Evolutionary conservation across 2,888 invertebrate species (phyloP).

Genomic region (Archips crataeganus): DNA sequence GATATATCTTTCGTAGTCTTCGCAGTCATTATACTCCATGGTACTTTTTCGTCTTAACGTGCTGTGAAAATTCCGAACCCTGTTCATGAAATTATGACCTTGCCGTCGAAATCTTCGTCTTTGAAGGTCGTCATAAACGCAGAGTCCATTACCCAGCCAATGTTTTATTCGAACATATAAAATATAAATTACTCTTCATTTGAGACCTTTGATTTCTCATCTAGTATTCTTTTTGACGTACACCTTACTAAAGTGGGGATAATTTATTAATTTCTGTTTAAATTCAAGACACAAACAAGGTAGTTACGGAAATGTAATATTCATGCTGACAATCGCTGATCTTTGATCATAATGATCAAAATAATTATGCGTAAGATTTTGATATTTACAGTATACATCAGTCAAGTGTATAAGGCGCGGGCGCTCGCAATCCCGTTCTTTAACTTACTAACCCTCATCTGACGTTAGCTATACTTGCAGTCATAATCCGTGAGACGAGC

Average conservation of each 20-base stretch:
- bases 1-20: too few species aligned
- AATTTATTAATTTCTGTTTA: background rate
- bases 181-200: background rate
- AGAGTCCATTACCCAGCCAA: background rate
- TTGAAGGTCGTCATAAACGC: background rate
- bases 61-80: too few species aligned
- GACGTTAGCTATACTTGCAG: too few species aligned
- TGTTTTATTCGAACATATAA: conserved; percentile 3
- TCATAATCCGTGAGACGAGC: too few species aligned
- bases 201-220: background rate
- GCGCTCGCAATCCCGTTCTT: too few species aligned
- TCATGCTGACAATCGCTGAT: background rate
- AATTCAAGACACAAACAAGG: background rate
- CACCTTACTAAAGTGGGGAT: background rate
- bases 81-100: background rate
- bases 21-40: too few species aligned
- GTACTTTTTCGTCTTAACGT: too few species aligned
- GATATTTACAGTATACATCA: too few species aligned
- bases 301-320: background rate
- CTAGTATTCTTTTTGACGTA: background rate
- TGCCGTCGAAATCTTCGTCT: background rate
- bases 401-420: too few species aligned
- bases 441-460: too few species aligned
- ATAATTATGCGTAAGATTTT: too few species aligned
- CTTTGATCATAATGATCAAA: too few species aligned